Base-by-base conservation (phyloP, 2,797 vertebrate genomes). In the Manis javanica region DNA sequence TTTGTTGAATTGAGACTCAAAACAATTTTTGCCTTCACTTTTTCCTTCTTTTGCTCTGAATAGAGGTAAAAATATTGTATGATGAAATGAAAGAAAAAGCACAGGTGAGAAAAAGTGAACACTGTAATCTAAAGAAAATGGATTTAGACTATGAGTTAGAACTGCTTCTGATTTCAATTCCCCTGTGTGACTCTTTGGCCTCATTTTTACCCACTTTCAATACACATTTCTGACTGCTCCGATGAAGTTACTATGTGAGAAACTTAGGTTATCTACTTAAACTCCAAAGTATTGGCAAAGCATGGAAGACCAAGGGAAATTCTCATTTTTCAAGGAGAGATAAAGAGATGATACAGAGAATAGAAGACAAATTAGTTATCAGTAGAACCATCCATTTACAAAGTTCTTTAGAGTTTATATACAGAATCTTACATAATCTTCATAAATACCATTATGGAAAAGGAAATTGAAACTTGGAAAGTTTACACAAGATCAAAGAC, bases 91-190 rank as follows among this genome's bases (percentile, higher is more conserved):
- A 84, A 87, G 46, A 49, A 95, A 86, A 90, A 77, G 9, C 49
- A 95, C 14, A 49, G 79, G 37, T 31, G 51, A 91, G 49, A 64
- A 87, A 84, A 91, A 46, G 42, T 84, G 53, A 72, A 77, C 37
- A 95, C 42, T 91, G 31, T n/a, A 94, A 96, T 96, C 46, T 93
- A 90, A 94, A 92, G 87, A 78, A 96, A 95, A 93, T 91, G 42
- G 42, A 63, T 86, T 97, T 68, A 83, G 78, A 63, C 63, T 84
- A 69, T 69, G 69, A 93, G 64, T 55, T 81, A 87, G 79, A 90
- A 91, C 49, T 42, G 19, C 37, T 57, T 86, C 74, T 34, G 16
- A 15, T 74, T 92, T 90, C 14, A 90, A 69, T 87, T 92, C 71
- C 63, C 49, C 8, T 49, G 13, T 39, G 69, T 90, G 77, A 75